These are phyloP conservation scores for Podargus strigoides DNA, from an alignment of 2,797 vertebrate species.

Conservation along the genomic window DNA sequence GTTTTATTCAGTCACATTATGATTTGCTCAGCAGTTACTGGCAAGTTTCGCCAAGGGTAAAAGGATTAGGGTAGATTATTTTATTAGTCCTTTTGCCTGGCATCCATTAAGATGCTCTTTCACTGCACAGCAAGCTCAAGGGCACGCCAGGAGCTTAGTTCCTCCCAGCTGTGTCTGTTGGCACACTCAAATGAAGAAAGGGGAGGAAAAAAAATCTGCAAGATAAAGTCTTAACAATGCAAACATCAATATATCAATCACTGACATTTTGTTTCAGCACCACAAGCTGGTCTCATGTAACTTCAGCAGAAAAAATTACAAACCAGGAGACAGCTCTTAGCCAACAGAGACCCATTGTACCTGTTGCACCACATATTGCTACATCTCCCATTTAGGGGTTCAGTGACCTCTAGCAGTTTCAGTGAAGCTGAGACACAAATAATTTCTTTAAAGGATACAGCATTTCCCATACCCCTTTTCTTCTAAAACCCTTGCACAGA, in stretches of 20 bases:
- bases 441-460: neutral
- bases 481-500: neutral
- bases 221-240: neutral
- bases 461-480: neutral
- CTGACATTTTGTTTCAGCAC: neutral
- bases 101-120: neutral
- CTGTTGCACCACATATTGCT: neutral
- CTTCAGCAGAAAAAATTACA: neutral
- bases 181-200: neutral
- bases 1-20: conserved; percentile 7
- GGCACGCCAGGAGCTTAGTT: neutral
- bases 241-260: neutral
- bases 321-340: neutral
- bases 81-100: neutral
- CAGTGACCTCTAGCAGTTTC: neutral
- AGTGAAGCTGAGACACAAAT: neutral
- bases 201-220: accelerated
- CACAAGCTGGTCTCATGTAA: neutral
- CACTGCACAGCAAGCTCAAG: neutral
- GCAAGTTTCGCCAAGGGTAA: neutral
- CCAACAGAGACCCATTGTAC: neutral
- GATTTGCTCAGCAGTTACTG: conserved; percentile 7
- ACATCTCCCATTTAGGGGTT: neutral
- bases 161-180: neutral
- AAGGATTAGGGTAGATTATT: conserved; percentile 5